phyloP scores from a whole-genome alignment of 2,797 vertebrate genomes.

The Acanthurus lineatus region DNA sequence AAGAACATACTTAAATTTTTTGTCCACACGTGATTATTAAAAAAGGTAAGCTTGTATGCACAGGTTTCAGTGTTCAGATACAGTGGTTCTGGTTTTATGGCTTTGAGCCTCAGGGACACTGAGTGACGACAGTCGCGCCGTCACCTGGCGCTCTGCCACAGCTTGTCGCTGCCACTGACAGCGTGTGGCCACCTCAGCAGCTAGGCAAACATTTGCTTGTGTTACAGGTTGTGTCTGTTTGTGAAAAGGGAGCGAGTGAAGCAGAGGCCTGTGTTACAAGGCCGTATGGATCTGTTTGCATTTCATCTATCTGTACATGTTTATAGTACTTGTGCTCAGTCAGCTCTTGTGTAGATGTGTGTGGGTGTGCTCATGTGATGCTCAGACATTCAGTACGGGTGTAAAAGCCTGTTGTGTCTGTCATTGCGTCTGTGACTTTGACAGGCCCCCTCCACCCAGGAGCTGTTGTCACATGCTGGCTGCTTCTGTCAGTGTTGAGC shows the following conservation, averaged over 20 bases:
- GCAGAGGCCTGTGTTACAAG: not conserved
- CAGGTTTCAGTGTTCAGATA: constrained; percentile 26
- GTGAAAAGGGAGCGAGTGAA: constrained; percentile 17
- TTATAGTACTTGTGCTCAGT: constrained; percentile 3
- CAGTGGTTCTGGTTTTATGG: constrained; percentile 46
- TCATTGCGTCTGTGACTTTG: constrained; percentile 54
- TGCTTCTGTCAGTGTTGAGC: constrained; percentile 73
- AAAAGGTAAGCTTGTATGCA: constrained; percentile 11
- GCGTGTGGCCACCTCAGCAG: constrained; percentile 47
- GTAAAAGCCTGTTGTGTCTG: constrained; percentile 48
- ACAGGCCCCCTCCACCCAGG: constrained; percentile 64
- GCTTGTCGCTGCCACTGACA: constrained; percentile 48
- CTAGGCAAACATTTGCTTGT: constrained; percentile 43
- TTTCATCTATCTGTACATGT: constrained; percentile 15
- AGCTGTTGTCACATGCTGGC: constrained; percentile 74
- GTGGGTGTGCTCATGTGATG: constrained; percentile 36
- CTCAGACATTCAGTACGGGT: constrained; percentile 37
- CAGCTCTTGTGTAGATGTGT: constrained; percentile 12
- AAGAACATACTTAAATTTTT: not conserved
- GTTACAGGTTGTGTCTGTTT: constrained; percentile 37
- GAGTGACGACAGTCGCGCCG: constrained; percentile 61
- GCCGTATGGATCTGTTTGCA: constrained; percentile 26
- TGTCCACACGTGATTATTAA: not conserved
- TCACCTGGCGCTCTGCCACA: constrained; percentile 65
- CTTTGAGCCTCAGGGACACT: constrained; percentile 59